These are phyloP conservation scores for Riptortus pedestris DNA, from an alignment of 1,140 invertebrate species.

Conservation along the genomic window DNA sequence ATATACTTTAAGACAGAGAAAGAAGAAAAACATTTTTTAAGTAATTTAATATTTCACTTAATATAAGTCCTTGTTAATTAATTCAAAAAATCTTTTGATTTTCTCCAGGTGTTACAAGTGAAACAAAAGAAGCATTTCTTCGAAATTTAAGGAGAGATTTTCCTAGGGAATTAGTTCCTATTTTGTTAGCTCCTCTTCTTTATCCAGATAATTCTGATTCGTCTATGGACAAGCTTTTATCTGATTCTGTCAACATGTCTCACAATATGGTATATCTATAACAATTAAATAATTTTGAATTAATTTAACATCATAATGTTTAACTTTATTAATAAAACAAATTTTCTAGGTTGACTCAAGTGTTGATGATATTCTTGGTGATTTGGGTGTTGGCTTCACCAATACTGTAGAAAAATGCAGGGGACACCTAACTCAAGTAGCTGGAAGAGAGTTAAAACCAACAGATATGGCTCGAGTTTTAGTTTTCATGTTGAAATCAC, in stretches of 20 bases:
- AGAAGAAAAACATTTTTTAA: no score
- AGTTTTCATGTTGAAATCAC: slow-evolving; percentile 61
- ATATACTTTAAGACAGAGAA: no score
- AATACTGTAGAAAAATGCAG: slow-evolving; percentile 79
- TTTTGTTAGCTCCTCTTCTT: slow-evolving; percentile 74
- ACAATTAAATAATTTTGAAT: neutral
- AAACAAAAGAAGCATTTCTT: slow-evolving; percentile 69
- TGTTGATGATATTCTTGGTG: slow-evolving; percentile 71
- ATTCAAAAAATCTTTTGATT: no score
- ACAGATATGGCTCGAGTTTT: slow-evolving; percentile 71
- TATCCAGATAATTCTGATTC: slow-evolving; percentile 69
- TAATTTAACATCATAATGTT: neutral
- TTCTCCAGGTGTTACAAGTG: slow-evolving; percentile 47
- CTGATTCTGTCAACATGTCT: slow-evolving; percentile 43
- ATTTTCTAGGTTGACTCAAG: slow-evolving; percentile 49
- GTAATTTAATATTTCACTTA: no score
- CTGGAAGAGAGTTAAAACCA: slow-evolving; percentile 62
- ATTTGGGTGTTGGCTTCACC: slow-evolving; percentile 83
- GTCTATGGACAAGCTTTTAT: slow-evolving; percentile 47
- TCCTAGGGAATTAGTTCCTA: slow-evolving; percentile 73
- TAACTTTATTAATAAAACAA: no score
- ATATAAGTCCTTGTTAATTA: no score
- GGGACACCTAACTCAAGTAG: slow-evolving; percentile 63
- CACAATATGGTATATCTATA: slow-evolving; percentile 47
- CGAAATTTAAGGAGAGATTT: slow-evolving; percentile 73